phyloP scores from a whole-genome alignment of 2,888 invertebrate genomes.

The Eudemis profundana region DNA sequence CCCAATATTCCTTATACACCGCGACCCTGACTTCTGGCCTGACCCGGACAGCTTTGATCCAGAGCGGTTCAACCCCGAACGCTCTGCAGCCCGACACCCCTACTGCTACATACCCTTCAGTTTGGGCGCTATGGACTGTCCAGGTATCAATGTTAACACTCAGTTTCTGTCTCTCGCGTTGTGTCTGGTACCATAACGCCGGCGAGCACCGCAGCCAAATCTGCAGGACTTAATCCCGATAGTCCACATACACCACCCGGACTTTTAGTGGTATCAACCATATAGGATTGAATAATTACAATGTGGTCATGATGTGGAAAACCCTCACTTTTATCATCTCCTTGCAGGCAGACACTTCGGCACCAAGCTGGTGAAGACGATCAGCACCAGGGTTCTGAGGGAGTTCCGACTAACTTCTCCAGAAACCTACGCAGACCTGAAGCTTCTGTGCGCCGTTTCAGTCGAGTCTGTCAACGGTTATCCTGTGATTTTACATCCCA shows the following conservation, averaged over 20 bases:
- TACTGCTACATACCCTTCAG: conserved; percentile 73
- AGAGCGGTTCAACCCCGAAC: conserved; percentile 69
- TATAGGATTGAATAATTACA: too few species aligned
- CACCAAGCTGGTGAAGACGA: conserved; percentile 67
- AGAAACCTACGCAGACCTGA: conserved; percentile 62
- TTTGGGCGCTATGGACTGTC: conserved; percentile 76
- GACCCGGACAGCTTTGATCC: conserved; percentile 70
- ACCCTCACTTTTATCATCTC: conserved; percentile 2
- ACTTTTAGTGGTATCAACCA: too few species aligned
- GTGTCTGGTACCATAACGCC: too few species aligned
- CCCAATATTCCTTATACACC: conserved; percentile 70
- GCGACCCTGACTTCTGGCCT: conserved; percentile 68
- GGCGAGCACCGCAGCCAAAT: too few species aligned
- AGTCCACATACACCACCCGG: too few species aligned
- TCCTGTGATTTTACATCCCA: conserved; percentile 10
- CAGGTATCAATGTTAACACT: too few species aligned
- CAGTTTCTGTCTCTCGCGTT: too few species aligned
- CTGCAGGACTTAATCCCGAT: too few species aligned
- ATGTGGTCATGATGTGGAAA: too few species aligned
- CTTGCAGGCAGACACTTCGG: conserved; percentile 71
- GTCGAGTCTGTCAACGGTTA: conserved; percentile 46
- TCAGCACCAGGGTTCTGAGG: conserved; percentile 61
- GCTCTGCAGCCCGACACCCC: conserved; percentile 59
- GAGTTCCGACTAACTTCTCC: conserved; percentile 62
- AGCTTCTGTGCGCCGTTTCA: conserved; percentile 65